These are phyloP conservation scores for Cabera pusaria DNA, from an alignment of 2,888 invertebrate genomes.

Conservation along the genomic window DNA sequence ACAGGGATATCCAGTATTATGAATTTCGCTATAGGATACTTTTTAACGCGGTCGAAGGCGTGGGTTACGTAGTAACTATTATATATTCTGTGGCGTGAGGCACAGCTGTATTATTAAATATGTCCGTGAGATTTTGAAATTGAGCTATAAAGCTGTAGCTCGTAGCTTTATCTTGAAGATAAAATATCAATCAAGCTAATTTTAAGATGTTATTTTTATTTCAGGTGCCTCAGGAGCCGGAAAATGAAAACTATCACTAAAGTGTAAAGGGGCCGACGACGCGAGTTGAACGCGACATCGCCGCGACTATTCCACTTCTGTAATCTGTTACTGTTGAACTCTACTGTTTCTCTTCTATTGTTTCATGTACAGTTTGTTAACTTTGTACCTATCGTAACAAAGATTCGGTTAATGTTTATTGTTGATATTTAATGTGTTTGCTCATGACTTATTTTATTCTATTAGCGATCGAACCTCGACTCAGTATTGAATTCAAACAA, in stretches of 20 bases:
- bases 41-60: too few species aligned
- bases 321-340: conserved; percentile 23
- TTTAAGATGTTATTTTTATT: conserved; percentile 15
- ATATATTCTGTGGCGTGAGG: too few species aligned
- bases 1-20: too few species aligned
- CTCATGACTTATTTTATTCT: conserved; percentile 36
- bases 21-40: too few species aligned
- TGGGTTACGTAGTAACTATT: too few species aligned
- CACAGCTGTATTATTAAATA: too few species aligned
- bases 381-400: conserved; percentile 40
- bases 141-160: too few species aligned
- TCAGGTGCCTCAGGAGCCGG: conserved; percentile 68
- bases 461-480: too few species aligned
- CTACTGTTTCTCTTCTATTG: conserved; percentile 24
- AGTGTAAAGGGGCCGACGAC: conserved; percentile 52
- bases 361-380: conserved; percentile 33
- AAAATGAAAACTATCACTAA: conserved; percentile 70
- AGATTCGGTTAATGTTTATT: conserved; percentile 34
- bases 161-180: too few species aligned
- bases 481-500: conserved; percentile 7
- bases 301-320: conserved; percentile 13
- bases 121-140: too few species aligned
- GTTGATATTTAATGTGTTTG: conserved; percentile 32
- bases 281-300: conserved; percentile 33
- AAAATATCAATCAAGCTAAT: too few species aligned